Evolutionary conservation across 2,113 vertebrate genomes (phyloP).

Genomic region (Hemiprocne comata): DNA sequence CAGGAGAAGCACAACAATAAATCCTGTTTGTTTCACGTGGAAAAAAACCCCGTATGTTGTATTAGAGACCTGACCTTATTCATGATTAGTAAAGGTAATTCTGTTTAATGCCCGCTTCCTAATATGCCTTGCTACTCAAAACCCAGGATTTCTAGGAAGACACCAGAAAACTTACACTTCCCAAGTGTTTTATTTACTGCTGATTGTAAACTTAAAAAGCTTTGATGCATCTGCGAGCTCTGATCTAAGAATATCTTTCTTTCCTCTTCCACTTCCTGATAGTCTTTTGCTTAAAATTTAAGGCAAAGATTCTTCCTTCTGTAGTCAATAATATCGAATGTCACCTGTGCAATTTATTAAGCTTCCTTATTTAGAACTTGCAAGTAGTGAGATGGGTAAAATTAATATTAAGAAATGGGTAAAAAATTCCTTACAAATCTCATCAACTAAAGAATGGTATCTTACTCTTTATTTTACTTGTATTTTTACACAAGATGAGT

Average conservation of each 20-base stretch:
- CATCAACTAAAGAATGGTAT: background rate
- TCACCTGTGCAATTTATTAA: background rate
- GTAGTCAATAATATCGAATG: background rate
- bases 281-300: background rate
- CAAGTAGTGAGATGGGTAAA: background rate
- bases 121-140: background rate
- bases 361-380: background rate
- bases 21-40: conserved; percentile 35
- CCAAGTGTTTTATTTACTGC: background rate
- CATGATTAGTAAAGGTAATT: conserved; percentile 51
- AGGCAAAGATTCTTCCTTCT: background rate
- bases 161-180: background rate
- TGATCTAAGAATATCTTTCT: background rate
- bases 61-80: conserved; percentile 39
- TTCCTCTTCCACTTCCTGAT: background rate
- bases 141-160: background rate
- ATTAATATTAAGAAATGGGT: background rate
- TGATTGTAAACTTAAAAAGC: background rate
- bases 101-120: background rate
- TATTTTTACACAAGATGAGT: background rate
- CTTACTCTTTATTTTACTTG: background rate
- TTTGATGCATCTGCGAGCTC: background rate
- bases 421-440: background rate
- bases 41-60: background rate
- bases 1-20: conserved; percentile 37